A percentile compares a stretch with the other conserved stretches of the same genome.
Conservation (phyloP, 2,113 vertebrate species). For the Oxyruncus cristatus region DNA sequence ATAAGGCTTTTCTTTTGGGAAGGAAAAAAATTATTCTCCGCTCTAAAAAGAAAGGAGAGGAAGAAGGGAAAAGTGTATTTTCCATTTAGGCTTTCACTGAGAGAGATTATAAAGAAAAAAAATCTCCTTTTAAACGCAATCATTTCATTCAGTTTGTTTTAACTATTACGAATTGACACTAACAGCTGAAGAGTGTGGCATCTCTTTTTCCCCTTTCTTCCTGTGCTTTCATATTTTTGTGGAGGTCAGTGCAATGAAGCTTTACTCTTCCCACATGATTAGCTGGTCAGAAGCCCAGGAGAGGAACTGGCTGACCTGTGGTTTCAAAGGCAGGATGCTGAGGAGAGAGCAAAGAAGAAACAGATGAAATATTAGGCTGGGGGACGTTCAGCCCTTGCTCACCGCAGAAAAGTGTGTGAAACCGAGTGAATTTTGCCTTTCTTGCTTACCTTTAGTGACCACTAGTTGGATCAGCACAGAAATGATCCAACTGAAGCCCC, state of each 20-base stretch:
- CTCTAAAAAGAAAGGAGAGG: not conserved
- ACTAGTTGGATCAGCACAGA: not conserved
- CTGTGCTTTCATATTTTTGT: not conserved
- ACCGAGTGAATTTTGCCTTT: not conserved
- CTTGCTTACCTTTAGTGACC: not conserved
- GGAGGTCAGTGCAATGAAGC: conserved; percentile 10
- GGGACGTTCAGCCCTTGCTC: not conserved
- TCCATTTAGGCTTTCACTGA: not conserved
- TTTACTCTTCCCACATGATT: not conserved
- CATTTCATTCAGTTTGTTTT: not conserved
- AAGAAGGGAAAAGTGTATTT: not conserved
- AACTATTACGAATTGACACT: not conserved
- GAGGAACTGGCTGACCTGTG: not conserved
- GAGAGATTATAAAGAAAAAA: not conserved
- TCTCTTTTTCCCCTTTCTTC: not conserved
- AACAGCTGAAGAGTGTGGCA: not conserved
- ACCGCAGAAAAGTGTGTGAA: not conserved
- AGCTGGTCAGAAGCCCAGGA: not conserved
- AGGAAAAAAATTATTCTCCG: not conserved
- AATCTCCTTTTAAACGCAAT: not conserved
- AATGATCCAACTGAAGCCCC: not conserved
- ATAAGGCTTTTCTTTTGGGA: not conserved
- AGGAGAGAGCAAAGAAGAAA: not conserved
- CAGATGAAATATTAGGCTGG: not conserved
- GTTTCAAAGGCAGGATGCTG: not conserved